phyloP scores from a whole-genome alignment of 1,140 invertebrate species.

The Radopholus similis region DNA sequence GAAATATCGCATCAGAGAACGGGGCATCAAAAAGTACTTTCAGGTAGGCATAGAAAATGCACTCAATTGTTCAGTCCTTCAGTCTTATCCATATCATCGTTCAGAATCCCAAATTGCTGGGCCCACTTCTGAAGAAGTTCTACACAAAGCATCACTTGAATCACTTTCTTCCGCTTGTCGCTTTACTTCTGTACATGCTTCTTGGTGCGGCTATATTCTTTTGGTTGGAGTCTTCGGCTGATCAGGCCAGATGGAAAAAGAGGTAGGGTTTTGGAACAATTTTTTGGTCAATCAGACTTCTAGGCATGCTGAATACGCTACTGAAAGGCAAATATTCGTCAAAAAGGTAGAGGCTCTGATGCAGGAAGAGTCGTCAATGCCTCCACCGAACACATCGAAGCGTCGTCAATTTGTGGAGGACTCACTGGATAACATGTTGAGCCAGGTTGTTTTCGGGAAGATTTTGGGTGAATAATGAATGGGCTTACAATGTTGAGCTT shows the following conservation, averaged over 20 bases:
- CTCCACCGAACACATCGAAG: slow-evolving; percentile 6
- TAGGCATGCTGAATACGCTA: slow-evolving; percentile 29
- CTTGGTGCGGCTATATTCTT: slow-evolving; percentile 52
- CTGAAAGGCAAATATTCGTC: slow-evolving; percentile 39
- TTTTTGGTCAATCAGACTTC: background rate
- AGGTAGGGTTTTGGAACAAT: too few species aligned
- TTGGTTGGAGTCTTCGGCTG: slow-evolving; percentile 43
- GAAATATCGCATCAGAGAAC: background rate
- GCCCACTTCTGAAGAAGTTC: slow-evolving; percentile 21
- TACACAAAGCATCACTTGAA: slow-evolving; percentile 42
- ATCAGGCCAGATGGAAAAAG: too few species aligned
- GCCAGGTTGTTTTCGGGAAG: slow-evolving; percentile 14
- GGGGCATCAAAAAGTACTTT: background rate
- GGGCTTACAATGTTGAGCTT: too few species aligned
- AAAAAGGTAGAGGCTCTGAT: slow-evolving; percentile 48
- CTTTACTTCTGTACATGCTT: slow-evolving; percentile 55
- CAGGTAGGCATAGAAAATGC: background rate
- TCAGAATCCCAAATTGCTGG: slow-evolving; percentile 17
- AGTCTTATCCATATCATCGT: too few species aligned
- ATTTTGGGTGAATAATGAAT: too few species aligned
- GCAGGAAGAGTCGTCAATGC: slow-evolving; percentile 24
- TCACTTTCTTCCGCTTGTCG: slow-evolving; percentile 45
- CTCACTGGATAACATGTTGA: slow-evolving; percentile 40
- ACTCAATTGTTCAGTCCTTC: too few species aligned
- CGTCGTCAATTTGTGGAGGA: slow-evolving; percentile 39